Evolutionary conservation across 2,797 vertebrate species (phyloP).

Genomic region (Sibirionetta formosa): DNA sequence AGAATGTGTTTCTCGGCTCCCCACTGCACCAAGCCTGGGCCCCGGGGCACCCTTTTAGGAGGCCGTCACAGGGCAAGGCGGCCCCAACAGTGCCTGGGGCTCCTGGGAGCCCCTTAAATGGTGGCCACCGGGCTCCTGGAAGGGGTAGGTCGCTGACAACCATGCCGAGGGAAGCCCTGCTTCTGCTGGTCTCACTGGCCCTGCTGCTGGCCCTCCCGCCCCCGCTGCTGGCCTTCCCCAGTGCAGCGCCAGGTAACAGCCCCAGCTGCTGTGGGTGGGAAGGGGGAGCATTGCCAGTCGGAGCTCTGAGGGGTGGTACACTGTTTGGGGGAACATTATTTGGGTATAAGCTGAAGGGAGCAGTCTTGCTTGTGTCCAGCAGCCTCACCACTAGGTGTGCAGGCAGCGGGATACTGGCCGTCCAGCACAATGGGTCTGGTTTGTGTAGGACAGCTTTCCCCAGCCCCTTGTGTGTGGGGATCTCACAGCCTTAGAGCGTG

Average conservation of each 20-base stretch:
- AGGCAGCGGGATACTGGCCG: accelerated
- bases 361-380: neutral
- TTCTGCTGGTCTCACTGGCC: neutral
- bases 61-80: no score
- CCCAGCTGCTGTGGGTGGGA: neutral
- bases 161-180: neutral
- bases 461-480: accelerated
- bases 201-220: neutral
- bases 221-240: neutral
- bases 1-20: neutral
- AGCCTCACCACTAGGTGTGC: accelerated
- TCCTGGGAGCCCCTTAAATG: neutral
- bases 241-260: neutral
- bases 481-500: neutral
- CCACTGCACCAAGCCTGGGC: accelerated
- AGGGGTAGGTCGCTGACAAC: accelerated
- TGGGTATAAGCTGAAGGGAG: accelerated
- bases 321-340: accelerated
- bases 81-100: accelerated
- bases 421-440: accelerated
- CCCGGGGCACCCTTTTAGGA: neutral
- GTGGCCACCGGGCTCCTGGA: accelerated
- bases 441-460: neutral
- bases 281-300: accelerated
- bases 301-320: neutral